Base-by-base conservation (phyloP, 2,113 vertebrate genomes). In the Mastomys natalensis region DNA sequence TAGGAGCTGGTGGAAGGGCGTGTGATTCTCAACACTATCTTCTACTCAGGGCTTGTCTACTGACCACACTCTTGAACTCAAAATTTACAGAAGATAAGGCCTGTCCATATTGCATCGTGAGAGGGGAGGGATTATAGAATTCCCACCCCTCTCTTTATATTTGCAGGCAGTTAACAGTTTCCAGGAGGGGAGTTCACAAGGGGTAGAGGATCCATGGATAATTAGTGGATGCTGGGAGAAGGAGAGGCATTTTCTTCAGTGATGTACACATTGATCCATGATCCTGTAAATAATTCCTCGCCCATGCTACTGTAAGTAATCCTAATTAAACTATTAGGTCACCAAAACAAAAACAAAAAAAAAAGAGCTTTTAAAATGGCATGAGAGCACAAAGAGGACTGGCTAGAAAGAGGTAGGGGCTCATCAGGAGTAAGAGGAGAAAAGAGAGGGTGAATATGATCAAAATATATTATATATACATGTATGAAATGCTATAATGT, bases 111-210 rank as follows among this genome's bases (percentile, higher is more conserved):
- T 26, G 37, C 53, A 40, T 26, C 21, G 22, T 26, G 21, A 22
- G 53, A n/a, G 4, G 2, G 34, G 34, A 5, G 11, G 11, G 21
- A 0, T 58, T n/a, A n/a, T 7, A 58, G n/a, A 53, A n/a, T 34
- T 81, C 53, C 53, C 53, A 58, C 11, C 53, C 34, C 5, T 58
- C 3, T 55, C 34, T 82, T 82, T n/a, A 6, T 40, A 81, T 82
- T 82, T 58, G n/a, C 53, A 82, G 5, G 55, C 19, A 24, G 31
- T 55, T 80, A 37, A 80, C 31, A 80, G 78, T 81, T 58, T 37
- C 78, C 21, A 2, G 51, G 51, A 82, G 21, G 37, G 34, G 70
- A 19, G 21, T 37, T 82, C 37, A 24, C 78, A 58, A 3, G 5
- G 11, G 37, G 24, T 55, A 10, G 37, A 31, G 37, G 11, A 82